A percentile compares a stretch with the other conserved stretches of the same genome.
Evolutionary conservation across 2,113 vertebrate genomes (phyloP).

Genomic region (Peromyscus californicus): DNA sequence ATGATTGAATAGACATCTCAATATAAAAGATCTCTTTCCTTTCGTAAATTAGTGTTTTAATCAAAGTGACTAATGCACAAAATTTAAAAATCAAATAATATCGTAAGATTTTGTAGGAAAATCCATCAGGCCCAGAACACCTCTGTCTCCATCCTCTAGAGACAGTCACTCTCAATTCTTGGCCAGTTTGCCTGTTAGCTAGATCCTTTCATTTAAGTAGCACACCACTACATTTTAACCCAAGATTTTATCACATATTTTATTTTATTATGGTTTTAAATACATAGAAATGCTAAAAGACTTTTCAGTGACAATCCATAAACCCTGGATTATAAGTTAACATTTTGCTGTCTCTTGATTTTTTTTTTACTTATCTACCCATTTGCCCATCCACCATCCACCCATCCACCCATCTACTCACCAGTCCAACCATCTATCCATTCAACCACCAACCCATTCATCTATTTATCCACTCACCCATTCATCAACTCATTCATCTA

Average conservation of each 20-base stretch:
- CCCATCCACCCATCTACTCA: background rate
- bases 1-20: background rate
- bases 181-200: background rate
- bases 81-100: constrained; percentile 43
- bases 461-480: background rate
- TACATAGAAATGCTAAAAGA: background rate
- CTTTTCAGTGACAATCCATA: background rate
- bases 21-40: background rate
- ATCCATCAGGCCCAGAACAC: background rate
- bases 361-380: background rate
- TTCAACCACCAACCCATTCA: background rate
- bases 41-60: constrained; percentile 23
- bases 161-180: background rate
- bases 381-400: background rate
- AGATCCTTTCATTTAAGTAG: background rate
- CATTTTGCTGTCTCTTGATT: background rate
- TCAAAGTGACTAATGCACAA: background rate
- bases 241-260: background rate
- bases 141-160: background rate
- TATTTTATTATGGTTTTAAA: background rate
- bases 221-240: background rate
- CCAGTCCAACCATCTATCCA: background rate
- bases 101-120: background rate
- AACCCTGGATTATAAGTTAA: background rate
- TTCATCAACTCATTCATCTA: background rate